A percentile compares a stretch with the other conserved stretches of the same genome.
Evolutionary conservation across 2,113 vertebrate species (phyloP).

Genomic region (Rhombomys opimus): DNA sequence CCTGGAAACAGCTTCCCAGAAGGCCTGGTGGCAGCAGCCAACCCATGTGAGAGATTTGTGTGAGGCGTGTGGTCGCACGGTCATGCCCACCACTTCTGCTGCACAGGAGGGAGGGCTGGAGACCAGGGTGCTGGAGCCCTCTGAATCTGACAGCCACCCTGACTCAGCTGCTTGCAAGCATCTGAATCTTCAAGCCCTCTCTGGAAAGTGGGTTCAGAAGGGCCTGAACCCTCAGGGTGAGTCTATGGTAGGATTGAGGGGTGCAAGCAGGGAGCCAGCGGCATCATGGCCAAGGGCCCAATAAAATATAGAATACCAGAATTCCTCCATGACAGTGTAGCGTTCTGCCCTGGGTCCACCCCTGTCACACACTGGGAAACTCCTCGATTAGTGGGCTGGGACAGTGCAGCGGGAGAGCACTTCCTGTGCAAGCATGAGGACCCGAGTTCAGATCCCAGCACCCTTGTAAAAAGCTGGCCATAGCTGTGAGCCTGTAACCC

Average conservation of each 20-base stretch:
- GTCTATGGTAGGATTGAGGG: background rate
- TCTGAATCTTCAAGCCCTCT: background rate
- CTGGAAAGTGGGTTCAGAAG: background rate
- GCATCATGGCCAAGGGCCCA: background rate
- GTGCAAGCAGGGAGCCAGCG: background rate
- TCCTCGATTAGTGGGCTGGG: background rate
- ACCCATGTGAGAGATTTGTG: background rate
- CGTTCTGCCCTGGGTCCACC: background rate
- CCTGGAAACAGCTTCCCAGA: conserved; percentile 39
- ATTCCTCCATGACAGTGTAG: background rate
- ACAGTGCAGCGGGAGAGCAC: background rate
- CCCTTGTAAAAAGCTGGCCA: background rate
- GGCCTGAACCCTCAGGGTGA: background rate
- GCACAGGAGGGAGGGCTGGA: too few species aligned
- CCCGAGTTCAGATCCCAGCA: background rate
- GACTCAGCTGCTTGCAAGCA: background rate
- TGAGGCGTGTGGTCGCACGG: too few species aligned
- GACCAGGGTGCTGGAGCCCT: background rate
- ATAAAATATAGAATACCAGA: background rate
- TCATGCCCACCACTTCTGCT: background rate
- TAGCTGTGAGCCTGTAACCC: background rate
- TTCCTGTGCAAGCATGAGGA: background rate
- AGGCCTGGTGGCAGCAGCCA: background rate
- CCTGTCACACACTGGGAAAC: background rate
- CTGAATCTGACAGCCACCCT: background rate